Conservation (phyloP, 2,888 invertebrate species). For the Spodoptera picta region DNA sequence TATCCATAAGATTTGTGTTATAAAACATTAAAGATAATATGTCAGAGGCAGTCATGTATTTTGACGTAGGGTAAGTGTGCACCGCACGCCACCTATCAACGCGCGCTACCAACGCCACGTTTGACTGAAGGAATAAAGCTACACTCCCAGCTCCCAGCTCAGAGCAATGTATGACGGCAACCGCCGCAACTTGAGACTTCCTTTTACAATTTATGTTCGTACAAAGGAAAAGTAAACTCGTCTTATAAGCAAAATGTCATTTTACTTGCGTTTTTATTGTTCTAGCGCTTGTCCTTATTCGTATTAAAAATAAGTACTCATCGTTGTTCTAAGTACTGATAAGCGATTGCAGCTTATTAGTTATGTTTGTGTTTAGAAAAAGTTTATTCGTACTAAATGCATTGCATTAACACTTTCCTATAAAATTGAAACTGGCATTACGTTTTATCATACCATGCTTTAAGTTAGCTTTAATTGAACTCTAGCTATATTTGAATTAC, state of each 20-base stretch:
- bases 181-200: conserved; percentile 48
- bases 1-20: conserved; percentile 48
- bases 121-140: conserved; percentile 48
- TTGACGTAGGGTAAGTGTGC: conserved; percentile 51
- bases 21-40: conserved; percentile 46
- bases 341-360: too few species aligned
- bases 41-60: conserved; percentile 43
- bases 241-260: conserved; percentile 50
- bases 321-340: too few species aligned
- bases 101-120: conserved; percentile 5
- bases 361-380: too few species aligned
- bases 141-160: conserved; percentile 29
- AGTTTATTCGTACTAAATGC: too few species aligned
- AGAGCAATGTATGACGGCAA: conserved; percentile 23
- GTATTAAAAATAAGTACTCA: too few species aligned
- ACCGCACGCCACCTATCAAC: conserved; percentile 6
- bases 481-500: too few species aligned
- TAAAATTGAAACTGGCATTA: too few species aligned
- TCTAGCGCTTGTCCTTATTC: conserved; percentile 21
- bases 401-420: too few species aligned
- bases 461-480: too few species aligned
- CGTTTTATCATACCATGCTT: too few species aligned
- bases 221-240: conserved; percentile 60
- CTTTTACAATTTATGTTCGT: conserved; percentile 61
- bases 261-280: conserved; percentile 35